Percentiles rank a stretch among this genome's conserved stretches.
phyloP scores from a whole-genome alignment of 1,140 invertebrate genomes.

The Drosophila suzukii region DNA sequence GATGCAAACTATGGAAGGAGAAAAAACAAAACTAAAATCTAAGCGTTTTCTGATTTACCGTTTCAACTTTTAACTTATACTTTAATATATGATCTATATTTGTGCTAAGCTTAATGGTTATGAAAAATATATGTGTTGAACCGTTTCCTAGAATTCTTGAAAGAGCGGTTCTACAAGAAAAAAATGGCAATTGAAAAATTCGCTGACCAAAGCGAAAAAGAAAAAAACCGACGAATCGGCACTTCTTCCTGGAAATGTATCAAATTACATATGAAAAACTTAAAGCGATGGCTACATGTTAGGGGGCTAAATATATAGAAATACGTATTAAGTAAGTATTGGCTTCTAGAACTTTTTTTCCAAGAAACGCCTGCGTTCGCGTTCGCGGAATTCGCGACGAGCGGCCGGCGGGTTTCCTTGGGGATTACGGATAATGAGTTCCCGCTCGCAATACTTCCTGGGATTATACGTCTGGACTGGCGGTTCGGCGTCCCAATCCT shows the following conservation, averaged over 20 bases:
- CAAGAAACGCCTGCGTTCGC: conserved; percentile 26
- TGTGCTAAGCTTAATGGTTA: too few species aligned
- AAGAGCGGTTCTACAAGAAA: neutral
- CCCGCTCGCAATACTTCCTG: conserved; percentile 2
- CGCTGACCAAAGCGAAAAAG: neutral
- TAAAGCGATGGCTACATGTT: neutral
- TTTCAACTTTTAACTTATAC: too few species aligned
- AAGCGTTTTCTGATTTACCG: too few species aligned
- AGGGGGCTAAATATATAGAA: neutral
- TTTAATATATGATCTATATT: too few species aligned
- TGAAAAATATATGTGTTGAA: neutral
- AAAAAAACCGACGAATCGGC: neutral
- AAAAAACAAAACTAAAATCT: neutral
- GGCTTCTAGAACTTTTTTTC: neutral
- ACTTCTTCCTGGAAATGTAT: neutral
- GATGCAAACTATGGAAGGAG: neutral
- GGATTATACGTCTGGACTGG: conserved; percentile 41
- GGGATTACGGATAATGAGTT: conserved; percentile 15
- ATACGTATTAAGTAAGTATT: neutral
- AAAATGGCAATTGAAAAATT: neutral
- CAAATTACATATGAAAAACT: neutral
- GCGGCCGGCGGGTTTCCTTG: conserved; percentile 10
- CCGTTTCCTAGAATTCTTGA: neutral
- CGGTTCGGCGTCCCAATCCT: conserved; percentile 60
- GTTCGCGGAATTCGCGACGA: conserved; percentile 28